These are phyloP conservation scores for Microplitis manilae DNA, from an alignment of 2,888 invertebrate species.

Conservation along the genomic window DNA sequence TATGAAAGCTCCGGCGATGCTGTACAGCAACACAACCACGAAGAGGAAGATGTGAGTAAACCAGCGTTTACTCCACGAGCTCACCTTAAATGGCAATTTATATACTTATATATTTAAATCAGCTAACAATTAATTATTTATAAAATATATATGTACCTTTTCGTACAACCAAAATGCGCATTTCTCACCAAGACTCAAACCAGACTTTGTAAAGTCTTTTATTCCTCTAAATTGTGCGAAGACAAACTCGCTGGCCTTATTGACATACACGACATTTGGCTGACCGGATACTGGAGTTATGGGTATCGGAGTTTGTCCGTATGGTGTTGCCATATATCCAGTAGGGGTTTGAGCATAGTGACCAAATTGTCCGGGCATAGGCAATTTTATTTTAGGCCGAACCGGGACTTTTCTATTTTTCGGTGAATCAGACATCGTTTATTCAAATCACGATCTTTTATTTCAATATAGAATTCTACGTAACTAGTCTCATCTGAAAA, in stretches of 20 bases:
- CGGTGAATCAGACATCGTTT: constrained; percentile 61
- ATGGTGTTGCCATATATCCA: constrained; percentile 61
- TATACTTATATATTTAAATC: neutral
- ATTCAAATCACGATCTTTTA: neutral
- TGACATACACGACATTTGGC: constrained; percentile 74
- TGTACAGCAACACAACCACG: constrained; percentile 84
- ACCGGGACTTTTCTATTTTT: constrained; percentile 55
- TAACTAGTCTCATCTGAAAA: neutral
- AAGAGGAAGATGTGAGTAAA: constrained; percentile 91
- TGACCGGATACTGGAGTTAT: constrained; percentile 68
- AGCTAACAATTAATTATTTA: neutral
- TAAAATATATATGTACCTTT: constrained; percentile 73
- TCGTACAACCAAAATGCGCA: constrained; percentile 85
- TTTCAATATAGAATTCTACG: neutral
- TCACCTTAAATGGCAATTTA: constrained; percentile 64
- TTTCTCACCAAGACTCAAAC: constrained; percentile 88
- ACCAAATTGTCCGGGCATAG: constrained; percentile 63
- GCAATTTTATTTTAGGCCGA: constrained; percentile 66
- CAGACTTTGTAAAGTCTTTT: constrained; percentile 85
- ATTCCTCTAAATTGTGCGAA: constrained; percentile 86
- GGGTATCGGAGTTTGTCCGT: constrained; percentile 67
- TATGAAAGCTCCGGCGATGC: constrained; percentile 84
- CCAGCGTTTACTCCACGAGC: constrained; percentile 85
- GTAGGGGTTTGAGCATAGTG: constrained; percentile 64
- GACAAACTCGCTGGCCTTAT: constrained; percentile 84